These are phyloP conservation scores for Dissostichus mawsoni DNA, from an alignment of 2,113 vertebrate genomes.

Conservation along the genomic window DNA sequence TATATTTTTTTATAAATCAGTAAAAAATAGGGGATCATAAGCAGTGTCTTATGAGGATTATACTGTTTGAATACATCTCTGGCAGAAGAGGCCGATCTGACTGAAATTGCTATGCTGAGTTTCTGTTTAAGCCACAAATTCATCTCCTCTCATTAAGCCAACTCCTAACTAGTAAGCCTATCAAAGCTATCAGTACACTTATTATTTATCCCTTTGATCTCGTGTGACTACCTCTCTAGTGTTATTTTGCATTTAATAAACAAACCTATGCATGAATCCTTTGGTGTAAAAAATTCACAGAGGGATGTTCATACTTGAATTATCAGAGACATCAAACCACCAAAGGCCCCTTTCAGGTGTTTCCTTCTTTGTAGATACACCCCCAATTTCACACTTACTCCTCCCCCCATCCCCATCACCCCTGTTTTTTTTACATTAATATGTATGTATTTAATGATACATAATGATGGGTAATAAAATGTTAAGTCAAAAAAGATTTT, in stretches of 20 bases:
- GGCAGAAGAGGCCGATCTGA: conserved; percentile 12
- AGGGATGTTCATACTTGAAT: conserved; percentile 62
- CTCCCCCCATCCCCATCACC: conserved; percentile 64
- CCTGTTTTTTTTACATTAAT: conserved; percentile 91
- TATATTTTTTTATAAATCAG: neutral
- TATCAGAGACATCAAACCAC: conserved; percentile 77
- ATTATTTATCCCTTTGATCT: conserved; percentile 67
- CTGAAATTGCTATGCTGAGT: conserved; percentile 25
- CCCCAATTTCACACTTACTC: conserved; percentile 67
- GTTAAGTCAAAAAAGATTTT: conserved; percentile 87
- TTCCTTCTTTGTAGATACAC: conserved; percentile 73
- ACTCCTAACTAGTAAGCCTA: conserved; percentile 38
- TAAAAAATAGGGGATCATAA: conserved; percentile 1
- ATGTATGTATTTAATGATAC: conserved; percentile 97
- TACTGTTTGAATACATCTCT: conserved; percentile 9
- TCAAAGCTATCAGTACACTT: conserved; percentile 43
- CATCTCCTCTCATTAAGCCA: conserved; percentile 41
- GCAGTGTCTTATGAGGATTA: neutral
- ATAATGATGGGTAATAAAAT: conserved; percentile 96
- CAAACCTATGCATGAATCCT: conserved; percentile 59
- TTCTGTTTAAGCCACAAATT: conserved; percentile 14
- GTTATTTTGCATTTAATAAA: conserved; percentile 71
- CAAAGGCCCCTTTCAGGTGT: conserved; percentile 79
- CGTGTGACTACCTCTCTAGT: conserved; percentile 35
- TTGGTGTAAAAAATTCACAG: conserved; percentile 64